Evolutionary conservation across 2,797 vertebrate genomes (phyloP).

Genomic region (Epinephelus malabaricus): DNA sequence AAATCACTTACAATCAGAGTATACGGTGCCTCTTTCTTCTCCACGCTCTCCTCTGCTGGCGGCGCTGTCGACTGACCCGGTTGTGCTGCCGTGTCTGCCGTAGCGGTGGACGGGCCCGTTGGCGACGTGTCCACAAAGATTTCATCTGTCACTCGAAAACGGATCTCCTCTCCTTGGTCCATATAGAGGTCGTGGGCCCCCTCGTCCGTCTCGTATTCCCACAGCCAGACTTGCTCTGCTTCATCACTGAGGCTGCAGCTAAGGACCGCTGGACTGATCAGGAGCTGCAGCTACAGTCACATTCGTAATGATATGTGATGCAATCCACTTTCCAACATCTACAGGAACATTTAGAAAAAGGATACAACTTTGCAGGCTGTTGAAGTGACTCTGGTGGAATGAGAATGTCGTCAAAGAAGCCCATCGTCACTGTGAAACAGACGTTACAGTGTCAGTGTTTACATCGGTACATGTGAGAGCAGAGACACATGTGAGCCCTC

Average conservation of each 20-base stretch:
- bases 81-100: conserved; percentile 64
- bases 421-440: conserved; percentile 91
- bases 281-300: too few relatives aligned
- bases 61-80: conserved; percentile 68
- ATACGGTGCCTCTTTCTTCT: conserved; percentile 93
- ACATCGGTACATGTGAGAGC: background rate
- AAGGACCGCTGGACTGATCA: conserved; percentile 64
- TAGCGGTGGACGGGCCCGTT: conserved; percentile 89
- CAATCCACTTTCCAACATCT: background rate
- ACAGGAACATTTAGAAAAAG: conserved; percentile 62
- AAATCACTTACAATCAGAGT: conserved; percentile 90
- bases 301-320: too few relatives aligned
- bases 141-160: conserved; percentile 95
- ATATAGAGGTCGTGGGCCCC: conserved; percentile 99
- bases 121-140: conserved; percentile 96
- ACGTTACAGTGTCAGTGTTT: conserved; percentile 3
- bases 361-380: conserved; percentile 98
- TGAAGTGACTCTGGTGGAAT: conserved; percentile 97
- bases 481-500: background rate
- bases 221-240: conserved; percentile 97
- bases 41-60: conserved; percentile 61
- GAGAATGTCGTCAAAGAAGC: conserved; percentile 97
- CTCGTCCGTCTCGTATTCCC: conserved; percentile 99
- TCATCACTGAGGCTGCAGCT: conserved; percentile 89
- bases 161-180: conserved; percentile 97